A percentile compares a stretch with the other conserved stretches of the same genome.
phyloP scores from a whole-genome alignment of 2,888 invertebrate species.

The Ariolimax columbianus region DNA sequence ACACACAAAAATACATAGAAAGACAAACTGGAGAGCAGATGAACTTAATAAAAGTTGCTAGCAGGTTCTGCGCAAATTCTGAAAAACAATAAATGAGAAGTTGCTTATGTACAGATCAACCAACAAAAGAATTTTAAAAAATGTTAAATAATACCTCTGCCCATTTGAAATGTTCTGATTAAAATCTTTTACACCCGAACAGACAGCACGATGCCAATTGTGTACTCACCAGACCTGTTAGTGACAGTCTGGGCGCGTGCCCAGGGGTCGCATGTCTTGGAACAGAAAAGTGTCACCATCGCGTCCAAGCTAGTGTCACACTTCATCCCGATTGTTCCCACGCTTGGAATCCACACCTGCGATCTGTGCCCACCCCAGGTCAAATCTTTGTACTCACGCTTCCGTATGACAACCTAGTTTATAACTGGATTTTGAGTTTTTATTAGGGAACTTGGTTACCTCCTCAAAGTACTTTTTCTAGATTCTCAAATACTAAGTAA shows the following conservation, averaged over 20 bases:
- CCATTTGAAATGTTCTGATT: background rate
- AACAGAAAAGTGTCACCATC: background rate
- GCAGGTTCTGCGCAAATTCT: no score
- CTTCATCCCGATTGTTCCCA: background rate
- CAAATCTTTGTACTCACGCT: background rate
- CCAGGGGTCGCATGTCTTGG: background rate
- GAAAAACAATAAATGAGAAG: no score
- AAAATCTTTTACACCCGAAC: background rate
- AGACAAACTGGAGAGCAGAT: no score
- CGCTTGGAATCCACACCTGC: background rate
- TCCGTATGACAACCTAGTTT: background rate
- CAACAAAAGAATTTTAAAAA: no score
- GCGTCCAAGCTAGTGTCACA: conserved; percentile 19
- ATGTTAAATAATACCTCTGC: background rate
- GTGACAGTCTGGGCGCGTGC: conserved; percentile 14
- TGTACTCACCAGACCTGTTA: background rate
- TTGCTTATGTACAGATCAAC: no score
- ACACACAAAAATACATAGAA: no score
- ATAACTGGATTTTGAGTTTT: no score
- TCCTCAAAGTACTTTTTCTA: no score
- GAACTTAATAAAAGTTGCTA: no score
- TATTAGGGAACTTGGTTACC: no score
- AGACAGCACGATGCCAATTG: background rate
- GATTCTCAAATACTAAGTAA: background rate
- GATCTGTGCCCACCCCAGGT: background rate